Percentiles rank a stretch among this genome's conserved stretches.
These are phyloP conservation scores for Subanguina moxae DNA, from an alignment of 1,140 invertebrate species.

Conservation along the genomic window DNA sequence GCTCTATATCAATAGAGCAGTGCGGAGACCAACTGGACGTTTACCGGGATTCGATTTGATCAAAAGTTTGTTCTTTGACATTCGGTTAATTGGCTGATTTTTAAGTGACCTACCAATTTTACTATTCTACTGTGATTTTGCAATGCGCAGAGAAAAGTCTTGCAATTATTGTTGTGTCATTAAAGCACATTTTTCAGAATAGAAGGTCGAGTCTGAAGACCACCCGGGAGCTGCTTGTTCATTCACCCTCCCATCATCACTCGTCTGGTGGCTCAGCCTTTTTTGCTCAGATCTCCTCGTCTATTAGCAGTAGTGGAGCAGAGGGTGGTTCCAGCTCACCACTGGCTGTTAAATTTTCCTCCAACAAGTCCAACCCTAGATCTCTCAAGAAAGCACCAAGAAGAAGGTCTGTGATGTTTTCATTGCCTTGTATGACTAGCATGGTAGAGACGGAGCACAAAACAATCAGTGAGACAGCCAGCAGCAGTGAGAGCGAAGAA, in stretches of 20 bases:
- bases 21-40: slow-evolving; percentile 6
- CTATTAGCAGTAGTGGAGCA: background rate
- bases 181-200: slow-evolving; percentile 2
- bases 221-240: slow-evolving; percentile 22
- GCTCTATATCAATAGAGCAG: slow-evolving; percentile 6
- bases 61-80: too few relatives aligned
- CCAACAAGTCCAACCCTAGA: background rate
- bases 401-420: background rate
- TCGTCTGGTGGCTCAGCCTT: background rate
- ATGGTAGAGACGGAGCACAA: background rate
- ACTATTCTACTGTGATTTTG: too few relatives aligned
- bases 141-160: too few relatives aligned
- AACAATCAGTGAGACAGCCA: background rate
- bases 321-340: background rate
- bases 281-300: background rate
- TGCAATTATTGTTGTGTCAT: too few relatives aligned
- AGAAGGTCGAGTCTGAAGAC: slow-evolving; percentile 32
- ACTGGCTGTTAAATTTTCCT: too few relatives aligned
- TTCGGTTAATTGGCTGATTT: too few relatives aligned
- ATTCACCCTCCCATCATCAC: background rate
- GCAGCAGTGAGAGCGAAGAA: background rate
- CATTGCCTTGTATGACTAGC: background rate
- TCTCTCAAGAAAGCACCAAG: background rate
- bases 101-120: too few relatives aligned
- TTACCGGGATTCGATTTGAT: background rate